Evolutionary conservation across 2,113 vertebrate genomes (phyloP).

Genomic region (Chionis minor): DNA sequence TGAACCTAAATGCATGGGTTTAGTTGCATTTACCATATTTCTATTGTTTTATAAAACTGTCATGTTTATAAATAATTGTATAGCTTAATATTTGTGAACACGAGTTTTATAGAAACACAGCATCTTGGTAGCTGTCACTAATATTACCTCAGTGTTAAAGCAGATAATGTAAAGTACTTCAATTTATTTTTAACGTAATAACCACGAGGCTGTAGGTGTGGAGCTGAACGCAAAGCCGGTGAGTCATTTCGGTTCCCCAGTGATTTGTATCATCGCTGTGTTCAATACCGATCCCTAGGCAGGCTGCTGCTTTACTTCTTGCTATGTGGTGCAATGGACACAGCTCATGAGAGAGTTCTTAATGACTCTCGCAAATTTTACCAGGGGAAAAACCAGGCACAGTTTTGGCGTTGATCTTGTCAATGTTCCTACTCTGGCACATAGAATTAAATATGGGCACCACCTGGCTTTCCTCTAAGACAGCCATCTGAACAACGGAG

Average conservation of each 20-base stretch:
- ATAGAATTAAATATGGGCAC: not conserved
- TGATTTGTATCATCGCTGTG: not conserved
- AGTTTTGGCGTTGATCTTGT: not conserved
- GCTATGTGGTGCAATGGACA: not conserved
- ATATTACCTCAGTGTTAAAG: not conserved
- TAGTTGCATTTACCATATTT: not conserved
- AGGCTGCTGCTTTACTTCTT: not conserved
- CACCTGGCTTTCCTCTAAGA: not conserved
- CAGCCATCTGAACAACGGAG: not conserved
- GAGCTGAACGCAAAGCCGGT: not conserved
- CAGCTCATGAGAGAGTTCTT: not conserved
- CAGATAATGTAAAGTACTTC: not conserved
- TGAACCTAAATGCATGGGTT: not conserved
- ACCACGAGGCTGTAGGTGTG: not conserved
- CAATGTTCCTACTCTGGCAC: not conserved
- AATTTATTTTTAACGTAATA: constrained; percentile 4
- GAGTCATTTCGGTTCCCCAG: constrained; percentile 14
- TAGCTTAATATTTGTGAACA: not conserved
- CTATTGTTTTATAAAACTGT: not conserved
- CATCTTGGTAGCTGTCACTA: not conserved
- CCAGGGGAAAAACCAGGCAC: not conserved
- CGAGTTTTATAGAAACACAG: not conserved
- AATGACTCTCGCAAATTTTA: not conserved
- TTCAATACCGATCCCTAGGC: not conserved
- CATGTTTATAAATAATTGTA: constrained; percentile 27